These are phyloP conservation scores for Hirudinaria manillensis DNA, from an alignment of 2,888 invertebrate species.

Conservation along the genomic window DNA sequence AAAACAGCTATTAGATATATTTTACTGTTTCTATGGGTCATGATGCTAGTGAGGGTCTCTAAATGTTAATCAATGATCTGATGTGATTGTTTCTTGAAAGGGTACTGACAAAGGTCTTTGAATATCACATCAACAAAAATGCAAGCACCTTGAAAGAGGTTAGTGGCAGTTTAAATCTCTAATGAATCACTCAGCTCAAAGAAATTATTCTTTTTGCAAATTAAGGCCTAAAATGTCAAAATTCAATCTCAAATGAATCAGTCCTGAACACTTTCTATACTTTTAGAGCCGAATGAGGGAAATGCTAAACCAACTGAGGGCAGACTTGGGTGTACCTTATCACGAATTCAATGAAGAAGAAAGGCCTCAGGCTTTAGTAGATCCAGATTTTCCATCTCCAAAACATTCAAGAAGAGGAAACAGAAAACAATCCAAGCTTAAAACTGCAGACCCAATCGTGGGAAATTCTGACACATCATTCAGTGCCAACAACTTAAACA, in stretches of 20 bases:
- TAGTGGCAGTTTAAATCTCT: not conserved
- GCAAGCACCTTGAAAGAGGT: not conserved
- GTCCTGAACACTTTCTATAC: too few species aligned
- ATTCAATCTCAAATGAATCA: too few species aligned
- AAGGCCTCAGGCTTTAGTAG: not conserved
- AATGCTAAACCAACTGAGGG: constrained; percentile 1
- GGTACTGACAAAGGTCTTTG: constrained; percentile 11
- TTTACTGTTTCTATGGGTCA: too few species aligned
- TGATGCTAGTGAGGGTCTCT: not conserved
- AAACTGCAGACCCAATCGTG: not conserved
- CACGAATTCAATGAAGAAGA: not conserved
- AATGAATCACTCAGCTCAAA: not conserved
- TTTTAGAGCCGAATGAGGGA: constrained; percentile 16
- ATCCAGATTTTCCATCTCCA: too few species aligned
- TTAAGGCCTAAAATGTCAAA: too few species aligned
- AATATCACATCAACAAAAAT: constrained; percentile 20
- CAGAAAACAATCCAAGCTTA: not conserved
- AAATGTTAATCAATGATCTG: not conserved
- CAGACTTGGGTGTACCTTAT: not conserved
- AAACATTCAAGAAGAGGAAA: too few species aligned
- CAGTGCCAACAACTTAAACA: not conserved
- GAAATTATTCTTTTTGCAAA: too few species aligned
- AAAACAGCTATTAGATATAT: too few species aligned
- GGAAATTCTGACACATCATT: not conserved
- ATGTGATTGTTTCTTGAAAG: not conserved